Conservation (phyloP, 2,113 vertebrate species). For the Scomber japonicus region DNA sequence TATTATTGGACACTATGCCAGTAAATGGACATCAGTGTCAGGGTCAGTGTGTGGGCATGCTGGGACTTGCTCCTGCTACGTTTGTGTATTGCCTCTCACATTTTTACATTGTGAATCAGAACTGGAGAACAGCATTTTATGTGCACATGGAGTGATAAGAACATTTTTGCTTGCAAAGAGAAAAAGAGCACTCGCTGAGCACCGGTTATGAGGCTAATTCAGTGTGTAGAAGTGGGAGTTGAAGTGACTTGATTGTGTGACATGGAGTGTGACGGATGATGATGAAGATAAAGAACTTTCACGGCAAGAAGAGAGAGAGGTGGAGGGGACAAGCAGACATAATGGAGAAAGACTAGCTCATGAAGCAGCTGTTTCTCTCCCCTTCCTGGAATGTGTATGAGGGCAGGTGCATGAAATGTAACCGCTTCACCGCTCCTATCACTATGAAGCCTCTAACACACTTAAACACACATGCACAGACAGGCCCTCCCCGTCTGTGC, state of each 20-base stretch:
- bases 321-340: not conserved
- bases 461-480: not conserved
- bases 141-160: not conserved
- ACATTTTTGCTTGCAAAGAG: not conserved
- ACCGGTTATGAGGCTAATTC: constrained; percentile 6
- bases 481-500: not conserved
- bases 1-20: constrained; percentile 69
- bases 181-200: not conserved
- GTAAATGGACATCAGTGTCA: constrained; percentile 40
- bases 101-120: not conserved
- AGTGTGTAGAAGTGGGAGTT: constrained; percentile 9
- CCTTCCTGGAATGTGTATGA: constrained; percentile 34
- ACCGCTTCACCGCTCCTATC: constrained; percentile 38
- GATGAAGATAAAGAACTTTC: constrained; percentile 4
- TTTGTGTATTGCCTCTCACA: constrained; percentile 10
- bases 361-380: constrained; percentile 38
- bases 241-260: constrained; percentile 22
- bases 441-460: not conserved
- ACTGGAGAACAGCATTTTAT: not conserved
- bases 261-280: not conserved
- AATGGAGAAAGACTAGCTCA: not conserved
- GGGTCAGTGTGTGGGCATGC: constrained; percentile 69
- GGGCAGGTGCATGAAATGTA: constrained; percentile 53
- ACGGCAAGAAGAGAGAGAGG: constrained; percentile 6
- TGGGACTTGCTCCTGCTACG: constrained; percentile 46